Conservation (phyloP, 2,797 vertebrate species). For the Lepus townsendii region DNA sequence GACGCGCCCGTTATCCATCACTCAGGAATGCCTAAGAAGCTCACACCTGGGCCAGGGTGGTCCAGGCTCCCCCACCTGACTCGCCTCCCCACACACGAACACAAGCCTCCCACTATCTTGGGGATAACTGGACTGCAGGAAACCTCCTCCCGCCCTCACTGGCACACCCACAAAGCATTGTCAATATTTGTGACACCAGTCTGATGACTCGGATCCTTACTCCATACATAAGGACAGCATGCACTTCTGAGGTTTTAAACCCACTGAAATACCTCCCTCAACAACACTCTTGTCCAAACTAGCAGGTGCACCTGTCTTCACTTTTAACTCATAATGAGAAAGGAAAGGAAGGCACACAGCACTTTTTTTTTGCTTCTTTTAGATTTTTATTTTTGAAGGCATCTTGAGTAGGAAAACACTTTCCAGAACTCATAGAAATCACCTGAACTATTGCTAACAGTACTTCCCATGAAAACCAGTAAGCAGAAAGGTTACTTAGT, state of each 20-base stretch:
- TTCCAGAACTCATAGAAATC: neutral
- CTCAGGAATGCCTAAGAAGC: neutral
- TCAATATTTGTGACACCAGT: neutral
- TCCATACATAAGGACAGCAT: neutral
- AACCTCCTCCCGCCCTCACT: neutral
- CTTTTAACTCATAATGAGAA: neutral
- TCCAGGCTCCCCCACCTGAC: neutral
- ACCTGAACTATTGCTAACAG: neutral
- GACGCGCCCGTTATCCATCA: neutral
- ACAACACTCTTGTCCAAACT: neutral
- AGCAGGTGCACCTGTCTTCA: neutral
- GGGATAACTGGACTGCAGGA: neutral
- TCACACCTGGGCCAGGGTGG: neutral
- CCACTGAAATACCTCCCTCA: neutral
- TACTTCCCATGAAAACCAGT: neutral
- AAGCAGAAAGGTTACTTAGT: neutral
- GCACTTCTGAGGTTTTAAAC: neutral
- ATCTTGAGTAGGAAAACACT: neutral
- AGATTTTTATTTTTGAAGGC: neutral
- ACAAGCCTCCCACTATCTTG: neutral
- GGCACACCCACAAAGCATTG: neutral
- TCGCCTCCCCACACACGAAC: neutral
- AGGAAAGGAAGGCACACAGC: neutral
- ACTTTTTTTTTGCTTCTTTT: neutral
- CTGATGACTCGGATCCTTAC: neutral